phyloP scores from a whole-genome alignment of 2,113 vertebrate species.

The Emydocephalus ijimae region DNA sequence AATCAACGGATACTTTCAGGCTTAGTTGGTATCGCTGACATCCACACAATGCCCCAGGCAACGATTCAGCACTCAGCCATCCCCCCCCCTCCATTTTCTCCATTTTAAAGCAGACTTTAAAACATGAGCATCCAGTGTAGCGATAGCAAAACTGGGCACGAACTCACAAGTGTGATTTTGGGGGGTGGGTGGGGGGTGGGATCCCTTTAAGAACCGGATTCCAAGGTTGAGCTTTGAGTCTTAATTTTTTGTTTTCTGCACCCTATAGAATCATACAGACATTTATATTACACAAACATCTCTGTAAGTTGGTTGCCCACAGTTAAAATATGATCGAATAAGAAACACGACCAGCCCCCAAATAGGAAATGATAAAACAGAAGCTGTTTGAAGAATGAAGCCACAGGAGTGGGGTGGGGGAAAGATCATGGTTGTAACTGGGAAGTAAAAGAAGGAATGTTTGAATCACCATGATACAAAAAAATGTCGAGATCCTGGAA shows the following conservation, averaged over 20 bases:
- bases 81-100: neutral
- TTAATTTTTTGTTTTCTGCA: neutral
- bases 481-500: too few relatives aligned
- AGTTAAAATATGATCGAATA: neutral
- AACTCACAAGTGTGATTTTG: neutral
- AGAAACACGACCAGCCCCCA: neutral
- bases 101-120: neutral
- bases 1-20: slow-evolving; percentile 22
- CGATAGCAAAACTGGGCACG: neutral
- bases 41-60: neutral
- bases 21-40: slow-evolving; percentile 1
- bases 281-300: neutral
- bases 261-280: neutral
- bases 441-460: neutral
- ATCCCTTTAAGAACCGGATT: too few relatives aligned
- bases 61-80: neutral
- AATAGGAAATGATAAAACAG: neutral
- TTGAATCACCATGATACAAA: too few relatives aligned
- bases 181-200: too few relatives aligned
- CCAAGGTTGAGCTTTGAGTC: neutral
- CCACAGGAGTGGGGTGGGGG: neutral
- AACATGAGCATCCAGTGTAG: neutral
- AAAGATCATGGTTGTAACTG: neutral
- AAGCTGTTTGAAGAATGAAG: neutral
- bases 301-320: neutral